Base-by-base conservation (phyloP, 2,797 vertebrate species). In the Sebastiscus albofasciatus region DNA sequence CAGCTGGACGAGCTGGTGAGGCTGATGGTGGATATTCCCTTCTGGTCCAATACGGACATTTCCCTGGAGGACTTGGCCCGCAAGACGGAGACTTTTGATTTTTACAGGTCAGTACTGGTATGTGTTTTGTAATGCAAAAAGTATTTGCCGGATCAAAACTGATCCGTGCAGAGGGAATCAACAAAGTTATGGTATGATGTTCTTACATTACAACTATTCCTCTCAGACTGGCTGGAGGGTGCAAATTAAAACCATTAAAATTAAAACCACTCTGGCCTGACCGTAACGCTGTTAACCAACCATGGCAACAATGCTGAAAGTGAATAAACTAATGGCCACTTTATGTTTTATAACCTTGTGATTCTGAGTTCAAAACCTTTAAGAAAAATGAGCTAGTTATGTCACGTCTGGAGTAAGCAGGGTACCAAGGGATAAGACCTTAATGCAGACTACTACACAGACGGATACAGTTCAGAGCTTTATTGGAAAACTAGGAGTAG, bases 21-120 rank as follows among this genome's bases (percentile, higher is more conserved):
- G 85, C 95, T 97, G 85, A 94, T 97, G 36, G 95, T 92, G 0
- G 96, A 97, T 59, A 94, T 99, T 49, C 97, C 98, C 2, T 98
- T 98, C 85, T 99, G 97, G 97, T 96, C 96, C 92, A 98, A 97
- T 77, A 91, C 95, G 0, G 93, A 95, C 0, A 67, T 98, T 24
- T 98, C 97, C 1, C 93, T 99, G 88, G 97, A 99, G 82, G 96
- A 96, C 12, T 85, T 99, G 91, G 97, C 98, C 0, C 93, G 95
- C 81, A 96, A 95, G 68, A 96, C 96, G 0, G 97, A 99, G 85
- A 92, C 96, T 60, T 98, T 97, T 49, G 97, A 99, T 92, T 98
- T 97, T 96, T 98, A 99, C 96, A 97, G 98, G 98, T 98, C 72
- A 52, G 93, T 77, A 4, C 33, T 16, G 14, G 2, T 22, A 8